Evolutionary conservation across 2,888 invertebrate genomes (phyloP), one percentile per base, ranked within the genome.

Genomic region (Atethmia centrago): DNA sequence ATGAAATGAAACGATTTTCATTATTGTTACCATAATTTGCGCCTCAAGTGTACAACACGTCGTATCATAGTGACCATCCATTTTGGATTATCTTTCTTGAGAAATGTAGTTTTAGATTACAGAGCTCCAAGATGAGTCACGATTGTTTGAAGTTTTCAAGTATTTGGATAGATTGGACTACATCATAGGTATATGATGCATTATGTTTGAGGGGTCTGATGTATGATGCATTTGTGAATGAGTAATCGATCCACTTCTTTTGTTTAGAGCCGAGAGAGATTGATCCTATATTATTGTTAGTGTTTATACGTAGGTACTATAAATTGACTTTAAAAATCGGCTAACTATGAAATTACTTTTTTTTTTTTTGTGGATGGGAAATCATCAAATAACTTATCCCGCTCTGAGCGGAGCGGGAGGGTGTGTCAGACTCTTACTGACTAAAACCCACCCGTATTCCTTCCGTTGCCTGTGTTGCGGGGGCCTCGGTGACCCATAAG

Each of bases 61-160:
- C 49, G 0, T 63, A 51, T 79, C 51, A 61, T 16, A 28, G 55
- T 66, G 59, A 58, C 68, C 14, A 21, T 51, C n/a, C 31, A 53
- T 63, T 66, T 51, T 62, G 7, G 28, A 45, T 79, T 61, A 82
- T 78, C 62, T 66, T 47, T 70, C 19, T 69, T 74, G 40, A 21
- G 63, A 25, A 79, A 83, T 47, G 58, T 36, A 31, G 36, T 56
- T 51, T 31, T 14, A 71, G 74, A 69, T 83, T 36, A 40, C 42
- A 63, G 51, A 55, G n/a, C 36, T 55, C 7, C 28, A 21, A 69
- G 21, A 79, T 51, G 69, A 74, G 1, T 82, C 82, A 62, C 25
- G 28, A 9, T 16, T 55, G 47, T 51, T 53, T 63, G 21, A 66
- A 25, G 47, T 40, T 63, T 66, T 81, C 31, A 55, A 83, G 73